Conservation (phyloP, 2,888 invertebrate genomes). For the Athetis lepigone region DNA sequence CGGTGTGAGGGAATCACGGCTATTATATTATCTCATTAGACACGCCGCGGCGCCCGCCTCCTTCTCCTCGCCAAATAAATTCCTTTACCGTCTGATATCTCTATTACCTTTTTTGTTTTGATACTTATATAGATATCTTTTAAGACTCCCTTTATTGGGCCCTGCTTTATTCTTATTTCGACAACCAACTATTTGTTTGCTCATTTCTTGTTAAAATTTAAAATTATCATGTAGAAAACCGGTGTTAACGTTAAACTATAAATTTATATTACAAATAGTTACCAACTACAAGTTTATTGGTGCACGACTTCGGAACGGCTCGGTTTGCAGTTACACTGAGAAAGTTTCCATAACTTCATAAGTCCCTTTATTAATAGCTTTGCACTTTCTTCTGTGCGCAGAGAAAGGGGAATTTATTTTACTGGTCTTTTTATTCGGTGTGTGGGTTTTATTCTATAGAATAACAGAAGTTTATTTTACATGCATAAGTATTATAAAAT, state of each 20-base stretch:
- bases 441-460: slow-evolving; percentile 35
- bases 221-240: slow-evolving; percentile 57
- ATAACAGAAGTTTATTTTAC: slow-evolving; percentile 14
- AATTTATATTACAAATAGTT: slow-evolving; percentile 88
- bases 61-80: slow-evolving; percentile 86
- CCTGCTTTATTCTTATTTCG: slow-evolving; percentile 40
- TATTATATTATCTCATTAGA: slow-evolving; percentile 90
- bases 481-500: background rate
- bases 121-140: slow-evolving; percentile 56
- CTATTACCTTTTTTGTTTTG: slow-evolving; percentile 77
- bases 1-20: slow-evolving; percentile 85
- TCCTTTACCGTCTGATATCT: slow-evolving; percentile 82
- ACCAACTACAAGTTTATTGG: slow-evolving; percentile 85
- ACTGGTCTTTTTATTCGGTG: slow-evolving; percentile 47
- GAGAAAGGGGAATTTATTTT: slow-evolving; percentile 62
- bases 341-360: slow-evolving; percentile 87
- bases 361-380: slow-evolving; percentile 88
- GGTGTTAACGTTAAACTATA: slow-evolving; percentile 76
- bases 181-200: slow-evolving; percentile 13
- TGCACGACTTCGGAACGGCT: slow-evolving; percentile 83
- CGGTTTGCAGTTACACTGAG: slow-evolving; percentile 79
- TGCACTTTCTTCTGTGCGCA: slow-evolving; percentile 74
- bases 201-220: slow-evolving; percentile 9
- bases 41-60: slow-evolving; percentile 81
- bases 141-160: slow-evolving; percentile 34